A percentile compares a stretch with the other conserved stretches of the same genome.
phyloP scores from a whole-genome alignment of 1,140 invertebrate species.

The Neocloeon triangulifer region DNA sequence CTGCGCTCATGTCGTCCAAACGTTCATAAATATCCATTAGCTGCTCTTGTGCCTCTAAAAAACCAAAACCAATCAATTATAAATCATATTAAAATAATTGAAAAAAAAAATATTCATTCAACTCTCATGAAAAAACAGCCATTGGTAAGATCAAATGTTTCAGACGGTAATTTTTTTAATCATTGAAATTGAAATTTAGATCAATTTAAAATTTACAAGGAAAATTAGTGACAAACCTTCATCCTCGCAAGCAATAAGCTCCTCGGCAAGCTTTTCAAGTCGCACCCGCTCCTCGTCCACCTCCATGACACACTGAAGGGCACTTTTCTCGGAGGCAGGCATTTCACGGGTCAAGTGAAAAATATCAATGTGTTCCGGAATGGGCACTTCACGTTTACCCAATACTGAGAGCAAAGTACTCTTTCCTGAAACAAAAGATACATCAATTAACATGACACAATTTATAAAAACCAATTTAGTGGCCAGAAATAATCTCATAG shows the following conservation, averaged over 20 bases:
- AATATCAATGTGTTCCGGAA: constrained; percentile 94
- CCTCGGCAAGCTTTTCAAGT: constrained; percentile 82
- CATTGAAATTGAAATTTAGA: neutral
- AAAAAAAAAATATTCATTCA: constrained; percentile 1
- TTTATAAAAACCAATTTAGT: constrained; percentile 1
- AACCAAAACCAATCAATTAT: constrained; percentile 4
- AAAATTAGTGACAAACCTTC: constrained; percentile 32
- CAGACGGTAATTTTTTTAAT: neutral
- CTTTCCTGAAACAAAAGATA: constrained; percentile 34
- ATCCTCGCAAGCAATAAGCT: constrained; percentile 64
- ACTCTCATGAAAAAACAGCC: constrained; percentile 2
- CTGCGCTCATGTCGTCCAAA: constrained; percentile 87
- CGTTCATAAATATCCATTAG: constrained; percentile 95
- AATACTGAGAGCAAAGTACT: constrained; percentile 80
- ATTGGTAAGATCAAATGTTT: constrained; percentile 4
- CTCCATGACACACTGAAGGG: constrained; percentile 92
- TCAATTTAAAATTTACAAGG: neutral
- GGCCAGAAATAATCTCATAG: constrained; percentile 2
- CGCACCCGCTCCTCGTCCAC: constrained; percentile 85
- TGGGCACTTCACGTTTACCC: constrained; percentile 83
- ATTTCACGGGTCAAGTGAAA: constrained; percentile 94
- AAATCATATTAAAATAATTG: constrained; percentile 5
- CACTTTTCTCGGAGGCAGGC: constrained; percentile 79
- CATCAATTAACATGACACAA: constrained; percentile 3
- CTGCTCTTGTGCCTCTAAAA: constrained; percentile 72